Conservation (phyloP, 2,797 vertebrate species). For the Decapterus maruadsi region DNA sequence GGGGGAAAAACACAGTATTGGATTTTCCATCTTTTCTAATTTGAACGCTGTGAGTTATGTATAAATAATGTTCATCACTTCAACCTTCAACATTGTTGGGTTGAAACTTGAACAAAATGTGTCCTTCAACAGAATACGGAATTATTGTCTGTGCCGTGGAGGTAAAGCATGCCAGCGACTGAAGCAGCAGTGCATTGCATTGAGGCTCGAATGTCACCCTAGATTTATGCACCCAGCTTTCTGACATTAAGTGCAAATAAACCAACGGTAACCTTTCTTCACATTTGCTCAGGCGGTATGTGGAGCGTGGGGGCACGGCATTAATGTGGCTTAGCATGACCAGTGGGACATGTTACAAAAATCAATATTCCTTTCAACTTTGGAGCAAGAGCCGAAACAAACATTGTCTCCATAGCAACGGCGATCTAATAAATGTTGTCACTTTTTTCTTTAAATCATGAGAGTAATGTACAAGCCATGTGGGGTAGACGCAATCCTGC, state of each 20-base stretch:
- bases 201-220: background rate
- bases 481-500: background rate
- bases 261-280: constrained; percentile 46
- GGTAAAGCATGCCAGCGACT: background rate
- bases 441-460: constrained; percentile 5
- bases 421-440: background rate
- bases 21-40: background rate
- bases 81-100: background rate
- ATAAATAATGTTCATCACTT: background rate
- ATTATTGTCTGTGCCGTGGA: background rate
- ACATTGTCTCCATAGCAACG: background rate
- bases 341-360: constrained; percentile 23
- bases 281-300: constrained; percentile 33
- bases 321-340: constrained; percentile 45
- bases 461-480: background rate
- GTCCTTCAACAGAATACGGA: background rate
- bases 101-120: background rate
- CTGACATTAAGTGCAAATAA: constrained; percentile 27
- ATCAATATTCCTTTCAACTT: constrained; percentile 59
- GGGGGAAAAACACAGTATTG: background rate
- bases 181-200: background rate
- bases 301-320: constrained; percentile 23
- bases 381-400: constrained; percentile 18
- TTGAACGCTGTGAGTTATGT: background rate
- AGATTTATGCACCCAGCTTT: background rate